Evolutionary conservation across 1,140 invertebrate genomes (phyloP).

Genomic region (Steinernema feltiae): DNA sequence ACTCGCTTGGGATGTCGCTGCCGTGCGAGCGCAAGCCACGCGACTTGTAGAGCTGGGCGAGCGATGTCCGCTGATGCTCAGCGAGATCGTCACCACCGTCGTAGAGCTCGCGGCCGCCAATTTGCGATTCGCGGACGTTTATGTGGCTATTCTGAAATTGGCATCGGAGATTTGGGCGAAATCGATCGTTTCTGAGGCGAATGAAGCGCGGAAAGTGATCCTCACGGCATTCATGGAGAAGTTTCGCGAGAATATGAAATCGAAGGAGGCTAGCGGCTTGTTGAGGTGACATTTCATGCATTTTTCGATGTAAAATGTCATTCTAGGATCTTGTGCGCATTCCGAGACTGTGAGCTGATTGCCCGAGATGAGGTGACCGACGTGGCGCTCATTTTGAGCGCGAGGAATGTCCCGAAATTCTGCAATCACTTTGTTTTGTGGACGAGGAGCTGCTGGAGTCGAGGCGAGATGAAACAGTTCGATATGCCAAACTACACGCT

Average conservation of each 20-base stretch:
- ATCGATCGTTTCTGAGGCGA: neutral
- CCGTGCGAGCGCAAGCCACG: neutral
- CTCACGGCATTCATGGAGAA: neutral
- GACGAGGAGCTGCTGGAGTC: neutral
- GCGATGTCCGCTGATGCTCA: too few relatives aligned
- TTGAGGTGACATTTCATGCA: neutral
- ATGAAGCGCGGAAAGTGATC: neutral
- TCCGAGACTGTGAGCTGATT: neutral
- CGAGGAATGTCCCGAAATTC: neutral
- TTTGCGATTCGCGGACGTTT: too few relatives aligned
- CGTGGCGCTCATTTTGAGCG: neutral
- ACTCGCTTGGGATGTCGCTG: neutral
- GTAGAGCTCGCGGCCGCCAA: too few relatives aligned
- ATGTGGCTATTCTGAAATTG: neutral
- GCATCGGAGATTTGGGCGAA: neutral
- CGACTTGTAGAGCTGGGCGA: too few relatives aligned
- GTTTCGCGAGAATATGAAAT: neutral
- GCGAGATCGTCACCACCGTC: too few relatives aligned
- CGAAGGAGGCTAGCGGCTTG: neutral
- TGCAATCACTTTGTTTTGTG: neutral
- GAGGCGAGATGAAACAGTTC: too few relatives aligned
- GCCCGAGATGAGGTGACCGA: neutral
- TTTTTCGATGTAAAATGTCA: too few relatives aligned
- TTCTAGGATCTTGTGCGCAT: neutral
- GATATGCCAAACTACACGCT: neutral